Percentiles rank a stretch among this genome's conserved stretches.
Conservation (phyloP, 2,797 vertebrate genomes). For the Chaunax sp. region DNA sequence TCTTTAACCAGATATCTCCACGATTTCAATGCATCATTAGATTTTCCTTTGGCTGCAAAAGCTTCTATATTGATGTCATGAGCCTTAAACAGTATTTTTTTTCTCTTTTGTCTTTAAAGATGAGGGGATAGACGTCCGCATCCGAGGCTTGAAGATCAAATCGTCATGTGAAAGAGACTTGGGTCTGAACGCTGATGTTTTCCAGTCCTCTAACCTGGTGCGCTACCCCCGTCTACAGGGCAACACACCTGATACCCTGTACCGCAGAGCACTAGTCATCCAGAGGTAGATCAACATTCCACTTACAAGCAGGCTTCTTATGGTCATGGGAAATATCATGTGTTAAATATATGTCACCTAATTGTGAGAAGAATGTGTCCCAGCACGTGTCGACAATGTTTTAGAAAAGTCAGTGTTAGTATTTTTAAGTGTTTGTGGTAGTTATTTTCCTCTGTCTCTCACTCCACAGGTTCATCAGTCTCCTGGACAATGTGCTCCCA, state of each 20-base stretch:
- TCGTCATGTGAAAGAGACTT: slow-evolving; percentile 94
- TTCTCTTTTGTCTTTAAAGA: slow-evolving; percentile 77
- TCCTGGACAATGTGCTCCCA: slow-evolving; percentile 92
- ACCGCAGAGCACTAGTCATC: slow-evolving; percentile 91
- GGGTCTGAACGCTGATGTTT: slow-evolving; percentile 94
- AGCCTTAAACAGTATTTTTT: background rate
- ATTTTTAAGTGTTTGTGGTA: slow-evolving; percentile 6
- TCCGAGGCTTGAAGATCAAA: slow-evolving; percentile 96
- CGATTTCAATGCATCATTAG: background rate
- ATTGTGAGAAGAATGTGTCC: background rate
- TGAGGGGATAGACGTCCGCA: slow-evolving; percentile 96
- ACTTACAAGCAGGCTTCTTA: background rate
- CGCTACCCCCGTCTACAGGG: slow-evolving; percentile 97
- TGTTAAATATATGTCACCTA: background rate
- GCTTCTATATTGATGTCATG: background rate
- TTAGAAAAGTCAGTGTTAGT: too few relatives aligned
- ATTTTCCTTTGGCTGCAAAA: background rate
- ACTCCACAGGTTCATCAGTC: slow-evolving; percentile 90
- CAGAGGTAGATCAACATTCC: slow-evolving; percentile 85
- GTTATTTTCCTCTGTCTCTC: slow-evolving; percentile 2
- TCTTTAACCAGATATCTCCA: background rate
- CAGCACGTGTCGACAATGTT: background rate
- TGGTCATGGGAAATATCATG: background rate
- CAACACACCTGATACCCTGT: slow-evolving; percentile 90
- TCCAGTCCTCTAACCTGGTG: slow-evolving; percentile 93